These are phyloP conservation scores for Microchrysa polita DNA, from an alignment of 2,888 invertebrate genomes.

Conservation along the genomic window DNA sequence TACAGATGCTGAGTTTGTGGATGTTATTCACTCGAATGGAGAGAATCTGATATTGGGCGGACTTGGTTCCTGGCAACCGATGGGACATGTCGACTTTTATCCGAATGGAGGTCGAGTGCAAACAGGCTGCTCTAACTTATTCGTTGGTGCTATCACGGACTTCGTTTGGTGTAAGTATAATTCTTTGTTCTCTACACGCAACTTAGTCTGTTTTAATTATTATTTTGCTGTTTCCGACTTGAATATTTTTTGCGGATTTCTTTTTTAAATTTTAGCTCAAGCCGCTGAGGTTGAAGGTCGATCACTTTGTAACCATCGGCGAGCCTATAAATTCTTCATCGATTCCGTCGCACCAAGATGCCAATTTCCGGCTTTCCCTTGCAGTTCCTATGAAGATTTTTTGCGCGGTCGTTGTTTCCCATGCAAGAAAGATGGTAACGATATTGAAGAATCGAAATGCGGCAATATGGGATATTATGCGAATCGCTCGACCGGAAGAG, in stretches of 20 bases:
- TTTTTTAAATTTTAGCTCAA: constrained; percentile 61
- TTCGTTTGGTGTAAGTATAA: constrained; percentile 82
- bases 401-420: constrained; percentile 81
- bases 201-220: too few species aligned
- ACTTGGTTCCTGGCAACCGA: constrained; percentile 85
- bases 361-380: constrained; percentile 91
- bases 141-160: constrained; percentile 90
- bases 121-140: constrained; percentile 90
- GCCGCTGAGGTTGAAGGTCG: constrained; percentile 85
- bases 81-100: constrained; percentile 93
- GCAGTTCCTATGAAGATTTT: constrained; percentile 85
- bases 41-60: constrained; percentile 92
- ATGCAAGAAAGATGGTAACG: constrained; percentile 66
- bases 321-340: constrained; percentile 94
- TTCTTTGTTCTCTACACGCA: too few species aligned
- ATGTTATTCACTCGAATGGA: constrained; percentile 93
- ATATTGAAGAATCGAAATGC: constrained; percentile 69
- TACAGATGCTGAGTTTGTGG: constrained; percentile 87
- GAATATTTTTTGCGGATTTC: too few species aligned
- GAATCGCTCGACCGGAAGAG: constrained; percentile 82
- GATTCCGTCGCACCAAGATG: constrained; percentile 92
- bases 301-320: constrained; percentile 90
- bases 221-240: too few species aligned
- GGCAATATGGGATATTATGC: constrained; percentile 96
- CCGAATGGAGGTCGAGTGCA: constrained; percentile 93